These are phyloP conservation scores for Oxyscelio sp. DNA, from an alignment of 2,888 invertebrate species.

Conservation along the genomic window DNA sequence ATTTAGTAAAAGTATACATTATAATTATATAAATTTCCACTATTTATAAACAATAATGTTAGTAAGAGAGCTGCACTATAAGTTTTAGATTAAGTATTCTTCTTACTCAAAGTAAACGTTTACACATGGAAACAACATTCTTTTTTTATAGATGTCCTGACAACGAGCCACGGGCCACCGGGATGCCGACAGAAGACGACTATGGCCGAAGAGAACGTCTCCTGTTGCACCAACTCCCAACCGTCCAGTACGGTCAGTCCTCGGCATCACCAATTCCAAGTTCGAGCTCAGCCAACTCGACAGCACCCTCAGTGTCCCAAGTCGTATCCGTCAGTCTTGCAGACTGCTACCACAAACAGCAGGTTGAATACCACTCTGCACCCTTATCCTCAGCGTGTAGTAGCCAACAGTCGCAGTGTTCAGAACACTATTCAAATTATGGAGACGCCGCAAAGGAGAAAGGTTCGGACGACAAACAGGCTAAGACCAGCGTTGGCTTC, in stretches of 20 bases:
- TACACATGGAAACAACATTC: too few species aligned
- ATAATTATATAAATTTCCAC: too few species aligned
- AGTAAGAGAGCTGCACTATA: too few species aligned
- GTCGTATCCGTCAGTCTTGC: constrained; percentile 83
- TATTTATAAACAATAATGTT: too few species aligned
- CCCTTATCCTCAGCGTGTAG: constrained; percentile 61
- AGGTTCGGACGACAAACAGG: constrained; percentile 78
- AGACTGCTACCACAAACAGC: constrained; percentile 89
- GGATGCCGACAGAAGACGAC: constrained; percentile 90
- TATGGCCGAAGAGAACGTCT: constrained; percentile 88
- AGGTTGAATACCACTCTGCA: constrained; percentile 86
- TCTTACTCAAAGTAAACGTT: too few species aligned
- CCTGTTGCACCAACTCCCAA: constrained; percentile 87
- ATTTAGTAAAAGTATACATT: too few species aligned
- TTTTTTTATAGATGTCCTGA: constrained; percentile 92
- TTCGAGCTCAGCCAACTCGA: constrained; percentile 74
- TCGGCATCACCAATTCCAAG: constrained; percentile 74
- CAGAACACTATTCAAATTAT: constrained; percentile 89
- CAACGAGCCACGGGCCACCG: constrained; percentile 91
- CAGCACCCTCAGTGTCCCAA: constrained; percentile 73
- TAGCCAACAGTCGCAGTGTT: constrained; percentile 69
- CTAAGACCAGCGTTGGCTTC: constrained; percentile 15
- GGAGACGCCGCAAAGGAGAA: constrained; percentile 80
- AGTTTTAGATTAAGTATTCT: too few species aligned
- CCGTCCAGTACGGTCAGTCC: too few species aligned